Percentiles rank a stretch among this genome's conserved stretches.
Evolutionary conservation across 2,797 vertebrate genomes (phyloP).

Genomic region (Cottoperca gobio): DNA sequence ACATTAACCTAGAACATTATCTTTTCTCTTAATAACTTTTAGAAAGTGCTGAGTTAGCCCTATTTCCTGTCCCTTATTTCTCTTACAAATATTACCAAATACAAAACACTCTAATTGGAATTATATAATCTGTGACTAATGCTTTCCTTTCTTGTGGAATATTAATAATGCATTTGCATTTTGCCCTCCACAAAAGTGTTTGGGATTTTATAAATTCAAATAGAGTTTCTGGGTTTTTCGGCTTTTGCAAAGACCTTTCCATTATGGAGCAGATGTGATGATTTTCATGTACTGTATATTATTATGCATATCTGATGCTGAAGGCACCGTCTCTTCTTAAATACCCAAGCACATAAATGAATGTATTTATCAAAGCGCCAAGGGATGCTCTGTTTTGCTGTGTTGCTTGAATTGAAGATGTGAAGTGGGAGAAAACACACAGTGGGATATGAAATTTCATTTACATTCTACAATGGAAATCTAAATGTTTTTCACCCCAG

Average conservation of each 20-base stretch:
- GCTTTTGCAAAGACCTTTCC: slow-evolving; percentile 68
- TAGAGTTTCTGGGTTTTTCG: slow-evolving; percentile 62
- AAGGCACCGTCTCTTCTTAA: slow-evolving; percentile 69
- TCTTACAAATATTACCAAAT: slow-evolving; percentile 73
- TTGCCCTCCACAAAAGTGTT: slow-evolving; percentile 72
- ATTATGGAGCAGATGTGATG: slow-evolving; percentile 74
- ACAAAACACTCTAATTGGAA: slow-evolving; percentile 78
- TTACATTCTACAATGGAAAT: slow-evolving; percentile 49
- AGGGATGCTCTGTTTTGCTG: slow-evolving; percentile 48
- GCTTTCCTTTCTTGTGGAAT: slow-evolving; percentile 75
- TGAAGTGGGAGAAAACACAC: slow-evolving; percentile 50
- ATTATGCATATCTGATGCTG: slow-evolving; percentile 74
- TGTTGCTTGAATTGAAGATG: slow-evolving; percentile 63
- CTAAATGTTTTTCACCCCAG: slow-evolving; percentile 30
- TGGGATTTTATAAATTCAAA: slow-evolving; percentile 78
- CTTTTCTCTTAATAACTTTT: slow-evolving; percentile 29
- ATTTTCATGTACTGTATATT: slow-evolving; percentile 69
- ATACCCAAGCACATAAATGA: slow-evolving; percentile 73
- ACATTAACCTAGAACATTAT: slow-evolving; percentile 2
- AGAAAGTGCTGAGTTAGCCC: slow-evolving; percentile 57
- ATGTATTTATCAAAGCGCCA: slow-evolving; percentile 71
- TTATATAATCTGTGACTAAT: slow-evolving; percentile 82
- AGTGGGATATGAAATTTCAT: slow-evolving; percentile 54
- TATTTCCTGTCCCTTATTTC: slow-evolving; percentile 48
- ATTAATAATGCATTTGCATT: slow-evolving; percentile 83